Conservation (phyloP, 1,140 invertebrate species). For the Orius insidiosus region DNA sequence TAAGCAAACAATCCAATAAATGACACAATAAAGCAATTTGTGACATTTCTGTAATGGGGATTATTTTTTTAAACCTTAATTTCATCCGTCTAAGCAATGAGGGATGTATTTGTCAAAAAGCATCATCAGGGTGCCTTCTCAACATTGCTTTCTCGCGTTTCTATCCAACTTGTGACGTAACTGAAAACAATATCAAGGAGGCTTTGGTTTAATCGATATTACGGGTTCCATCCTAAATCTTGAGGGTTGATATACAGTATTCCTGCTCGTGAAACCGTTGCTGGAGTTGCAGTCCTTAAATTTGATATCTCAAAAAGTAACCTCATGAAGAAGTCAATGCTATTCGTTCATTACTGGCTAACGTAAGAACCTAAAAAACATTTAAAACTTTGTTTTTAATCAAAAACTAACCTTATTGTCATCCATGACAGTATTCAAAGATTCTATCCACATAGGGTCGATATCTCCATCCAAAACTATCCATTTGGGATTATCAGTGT, state of each 20-base stretch:
- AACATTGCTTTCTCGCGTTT: conserved; percentile 53
- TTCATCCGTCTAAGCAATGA: conserved; percentile 72
- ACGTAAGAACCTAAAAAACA: conserved; percentile 78
- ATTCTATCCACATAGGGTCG: conserved; percentile 98
- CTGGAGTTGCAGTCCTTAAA: conserved; percentile 83
- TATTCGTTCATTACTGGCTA: conserved; percentile 93
- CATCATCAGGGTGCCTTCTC: conserved; percentile 84
- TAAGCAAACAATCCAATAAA: conserved; percentile 68
- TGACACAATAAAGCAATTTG: conserved; percentile 89
- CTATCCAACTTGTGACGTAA: conserved; percentile 87
- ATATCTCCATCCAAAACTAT: conserved; percentile 93
- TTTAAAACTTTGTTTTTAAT: too few relatives aligned
- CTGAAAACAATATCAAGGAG: conserved; percentile 21
- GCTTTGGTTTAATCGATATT: conserved; percentile 32
- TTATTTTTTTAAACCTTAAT: conserved; percentile 83
- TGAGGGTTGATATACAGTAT: conserved; percentile 85
- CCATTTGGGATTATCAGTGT: conserved; percentile 85
- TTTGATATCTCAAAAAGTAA: conserved; percentile 93
- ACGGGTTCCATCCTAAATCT: conserved; percentile 95
- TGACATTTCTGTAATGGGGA: conserved; percentile 82
- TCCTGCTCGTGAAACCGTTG: conserved; percentile 91
- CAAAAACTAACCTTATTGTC: too few relatives aligned
- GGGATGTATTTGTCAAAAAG: conserved; percentile 95
- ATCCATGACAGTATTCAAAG: conserved; percentile 83
- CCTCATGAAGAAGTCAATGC: conserved; percentile 84